Percentiles rank a stretch among this genome's conserved stretches.
These are phyloP conservation scores for Zaprionus ornatus DNA, from an alignment of 1,140 invertebrate species.

Conservation along the genomic window DNA sequence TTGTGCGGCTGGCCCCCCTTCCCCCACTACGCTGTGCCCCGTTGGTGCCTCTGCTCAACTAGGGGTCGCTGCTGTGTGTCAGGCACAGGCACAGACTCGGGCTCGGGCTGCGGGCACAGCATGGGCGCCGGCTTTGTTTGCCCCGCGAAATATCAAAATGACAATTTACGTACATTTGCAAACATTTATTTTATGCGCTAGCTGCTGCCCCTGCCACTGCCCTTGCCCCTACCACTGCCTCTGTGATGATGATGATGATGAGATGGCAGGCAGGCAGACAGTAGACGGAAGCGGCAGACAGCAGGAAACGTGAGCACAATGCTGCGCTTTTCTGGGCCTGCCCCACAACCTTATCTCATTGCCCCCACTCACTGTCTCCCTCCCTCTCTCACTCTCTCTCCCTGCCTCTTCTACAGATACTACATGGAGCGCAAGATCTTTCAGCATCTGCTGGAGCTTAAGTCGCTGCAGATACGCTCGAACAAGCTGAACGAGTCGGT, in stretches of 20 bases:
- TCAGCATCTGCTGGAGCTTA: slow-evolving; percentile 96
- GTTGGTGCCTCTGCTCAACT: background rate
- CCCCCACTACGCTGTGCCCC: background rate
- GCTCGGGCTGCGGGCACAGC: too few species aligned
- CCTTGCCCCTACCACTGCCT: background rate
- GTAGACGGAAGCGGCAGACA: background rate
- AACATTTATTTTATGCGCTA: slow-evolving; percentile 64
- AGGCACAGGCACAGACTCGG: slow-evolving; percentile 48
- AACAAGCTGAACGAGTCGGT: slow-evolving; percentile 95
- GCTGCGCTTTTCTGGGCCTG: slow-evolving; percentile 35
- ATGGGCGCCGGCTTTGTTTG: slow-evolving; percentile 62
- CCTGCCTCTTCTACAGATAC: slow-evolving; percentile 86
- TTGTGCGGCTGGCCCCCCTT: slow-evolving; percentile 12
- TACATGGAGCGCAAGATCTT: slow-evolving; percentile 96
- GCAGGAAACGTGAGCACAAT: slow-evolving; percentile 3
- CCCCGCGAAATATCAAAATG: slow-evolving; percentile 74
- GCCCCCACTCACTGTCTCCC: background rate
- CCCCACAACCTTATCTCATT: background rate
- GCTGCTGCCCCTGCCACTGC: slow-evolving; percentile 30
- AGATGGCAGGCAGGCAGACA: background rate
- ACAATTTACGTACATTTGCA: slow-evolving; percentile 77
- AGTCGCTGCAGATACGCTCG: slow-evolving; percentile 95
- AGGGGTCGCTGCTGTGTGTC: slow-evolving; percentile 16
- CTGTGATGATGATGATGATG: slow-evolving; percentile 13
- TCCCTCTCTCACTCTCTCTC: background rate